Evolutionary conservation across 1,140 invertebrate genomes (phyloP).

Genomic region (Panulirus ornatus): DNA sequence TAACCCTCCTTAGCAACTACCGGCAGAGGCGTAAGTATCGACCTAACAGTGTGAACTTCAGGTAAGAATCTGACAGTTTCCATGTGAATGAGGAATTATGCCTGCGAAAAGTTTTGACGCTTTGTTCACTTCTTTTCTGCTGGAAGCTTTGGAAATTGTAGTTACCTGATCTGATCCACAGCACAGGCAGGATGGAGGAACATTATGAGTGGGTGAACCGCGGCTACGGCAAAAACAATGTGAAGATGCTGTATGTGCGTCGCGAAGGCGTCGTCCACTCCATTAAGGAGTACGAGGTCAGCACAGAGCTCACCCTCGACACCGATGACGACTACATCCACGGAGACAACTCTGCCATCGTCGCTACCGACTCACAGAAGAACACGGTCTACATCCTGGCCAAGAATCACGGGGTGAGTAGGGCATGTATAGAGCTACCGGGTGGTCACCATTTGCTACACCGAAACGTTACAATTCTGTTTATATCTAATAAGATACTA

Average conservation of each 20-base stretch:
- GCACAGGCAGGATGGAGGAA: conserved; percentile 44
- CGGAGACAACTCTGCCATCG: conserved; percentile 78
- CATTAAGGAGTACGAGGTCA: conserved; percentile 86
- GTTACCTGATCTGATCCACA: too few relatives aligned
- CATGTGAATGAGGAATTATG: too few relatives aligned
- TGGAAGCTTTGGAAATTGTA: too few relatives aligned
- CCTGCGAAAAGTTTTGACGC: too few relatives aligned
- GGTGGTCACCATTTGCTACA: too few relatives aligned
- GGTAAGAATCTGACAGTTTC: too few relatives aligned
- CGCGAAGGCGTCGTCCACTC: conserved; percentile 83
- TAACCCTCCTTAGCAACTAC: too few relatives aligned
- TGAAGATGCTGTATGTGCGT: conserved; percentile 85
- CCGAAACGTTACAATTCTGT: too few relatives aligned
- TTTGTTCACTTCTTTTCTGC: too few relatives aligned
- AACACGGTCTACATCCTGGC: conserved; percentile 16
- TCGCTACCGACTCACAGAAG: conserved; percentile 84
- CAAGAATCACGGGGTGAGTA: conserved; percentile 13
- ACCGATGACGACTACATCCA: conserved; percentile 83
- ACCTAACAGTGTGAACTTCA: too few relatives aligned
- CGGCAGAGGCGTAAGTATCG: too few relatives aligned
- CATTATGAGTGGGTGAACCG: conserved; percentile 79
- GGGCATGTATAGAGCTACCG: background rate
- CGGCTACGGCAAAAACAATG: conserved; percentile 86
- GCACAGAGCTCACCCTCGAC: conserved; percentile 84
- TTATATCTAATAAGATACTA: too few relatives aligned